Base-by-base conservation (phyloP, 2,797 vertebrate species). In the Chiroxiphia lanceolata region DNA sequence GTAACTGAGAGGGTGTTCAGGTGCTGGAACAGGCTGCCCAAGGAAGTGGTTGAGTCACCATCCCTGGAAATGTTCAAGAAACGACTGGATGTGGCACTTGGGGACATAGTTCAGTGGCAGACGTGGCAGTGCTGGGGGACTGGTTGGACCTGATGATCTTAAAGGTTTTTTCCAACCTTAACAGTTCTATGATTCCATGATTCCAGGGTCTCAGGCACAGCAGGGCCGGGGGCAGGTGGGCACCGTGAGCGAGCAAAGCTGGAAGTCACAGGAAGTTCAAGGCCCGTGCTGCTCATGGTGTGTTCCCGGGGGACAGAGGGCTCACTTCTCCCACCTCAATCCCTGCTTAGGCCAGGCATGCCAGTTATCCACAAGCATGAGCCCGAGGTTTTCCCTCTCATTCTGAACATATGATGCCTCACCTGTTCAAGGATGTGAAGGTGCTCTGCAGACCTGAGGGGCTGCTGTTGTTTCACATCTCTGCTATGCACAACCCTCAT, bases 261-360 rank as follows among this genome's bases (percentile, higher is more conserved):
- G 26, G 48, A 18, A 25, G 16, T 11, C 17, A 4, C 6, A 36
- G 67, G 8, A 16, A 15, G 10, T 2, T 40, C n/a, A 5, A 1
- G 8, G 9, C 17, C 23, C 13, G 5, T 2, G 33, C 45, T 23
- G 26, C 2, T 10, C 3, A 23, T 4, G 7, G 29, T 6, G 18
- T 74, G 56, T 38, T 38, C 47, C 42, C 9, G 0, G 14, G 5
- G 54, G 45, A 31, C 21, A 34, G 51, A 19, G 2, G 48, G 42
- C 9, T 56, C 11, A 4, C 29, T 18, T 51, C 64, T 13, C 8
- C 13, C 48, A 6, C 6, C 42, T 11, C 5, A 18, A 13, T 4
- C 12, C 21, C 48, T 11, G 6, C 19, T 22, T 15, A 27, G 7
- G 56, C 26, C 25, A n/a, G 44, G 36, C 60, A 38, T 11, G 17